These are phyloP conservation scores for Perognathus longimembris DNA, from an alignment of 2,113 vertebrate genomes.

Conservation along the genomic window DNA sequence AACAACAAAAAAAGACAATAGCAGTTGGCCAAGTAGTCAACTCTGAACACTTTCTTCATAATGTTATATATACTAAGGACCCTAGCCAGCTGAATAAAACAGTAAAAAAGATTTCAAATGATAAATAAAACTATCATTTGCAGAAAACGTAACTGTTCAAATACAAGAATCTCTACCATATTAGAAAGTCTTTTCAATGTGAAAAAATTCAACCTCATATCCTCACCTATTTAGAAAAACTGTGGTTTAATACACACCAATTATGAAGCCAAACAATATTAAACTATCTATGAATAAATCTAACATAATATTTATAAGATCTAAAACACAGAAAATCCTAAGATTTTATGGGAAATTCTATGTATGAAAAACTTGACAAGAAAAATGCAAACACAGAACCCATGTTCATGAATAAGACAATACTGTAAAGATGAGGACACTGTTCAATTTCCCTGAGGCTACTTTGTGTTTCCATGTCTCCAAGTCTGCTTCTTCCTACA, in stretches of 20 bases:
- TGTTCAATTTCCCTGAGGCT: neutral
- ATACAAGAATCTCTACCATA: neutral
- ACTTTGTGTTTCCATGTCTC: neutral
- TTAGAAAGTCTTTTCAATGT: neutral
- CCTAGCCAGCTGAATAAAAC: neutral
- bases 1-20: too few species aligned
- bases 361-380: conserved; percentile 9
- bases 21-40: too few species aligned
- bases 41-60: neutral
- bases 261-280: conserved; percentile 11
- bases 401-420: neutral
- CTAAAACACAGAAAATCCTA: neutral
- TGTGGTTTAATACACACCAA: conserved; percentile 11
- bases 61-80: neutral
- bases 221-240: neutral
- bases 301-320: neutral
- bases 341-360: neutral
- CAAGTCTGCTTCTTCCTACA: neutral
- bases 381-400: neutral
- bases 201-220: neutral
- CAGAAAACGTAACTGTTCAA: neutral
- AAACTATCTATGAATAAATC: neutral
- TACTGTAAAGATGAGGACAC: neutral
- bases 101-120: neutral
- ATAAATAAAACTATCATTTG: conserved; percentile 30